Percentiles rank a stretch among this genome's conserved stretches.
These are phyloP conservation scores for Petroica traversi DNA, from an alignment of 2,113 vertebrate genomes.

Conservation along the genomic window DNA sequence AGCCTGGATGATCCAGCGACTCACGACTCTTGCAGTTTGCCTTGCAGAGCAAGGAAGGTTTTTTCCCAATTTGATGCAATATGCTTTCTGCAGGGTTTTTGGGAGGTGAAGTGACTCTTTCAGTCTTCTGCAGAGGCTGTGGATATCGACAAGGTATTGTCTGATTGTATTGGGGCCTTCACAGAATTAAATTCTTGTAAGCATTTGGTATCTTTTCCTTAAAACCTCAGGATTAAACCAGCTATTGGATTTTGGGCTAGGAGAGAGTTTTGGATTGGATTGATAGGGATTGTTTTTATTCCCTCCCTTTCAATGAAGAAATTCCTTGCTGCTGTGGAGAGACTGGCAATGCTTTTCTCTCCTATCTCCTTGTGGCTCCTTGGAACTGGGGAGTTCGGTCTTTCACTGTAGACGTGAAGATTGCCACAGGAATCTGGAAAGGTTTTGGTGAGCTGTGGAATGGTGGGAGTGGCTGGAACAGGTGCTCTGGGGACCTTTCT, in stretches of 20 bases:
- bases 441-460: not conserved
- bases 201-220: not conserved
- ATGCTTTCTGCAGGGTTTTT: not conserved
- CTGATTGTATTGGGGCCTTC: rapidly evolving
- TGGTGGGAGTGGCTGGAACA: not conserved
- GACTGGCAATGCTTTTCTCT: not conserved
- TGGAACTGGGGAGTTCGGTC: not conserved
- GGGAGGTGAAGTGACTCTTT: not conserved
- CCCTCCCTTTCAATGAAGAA: not conserved
- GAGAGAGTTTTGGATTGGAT: not conserved
- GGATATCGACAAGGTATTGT: not conserved
- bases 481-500: not conserved
- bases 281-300: not conserved
- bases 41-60: not conserved
- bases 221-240: not conserved
- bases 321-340: not conserved
- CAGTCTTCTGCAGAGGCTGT: not conserved
- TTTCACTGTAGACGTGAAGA: not conserved
- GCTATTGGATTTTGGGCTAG: not conserved
- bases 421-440: not conserved
- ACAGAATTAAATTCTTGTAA: not conserved
- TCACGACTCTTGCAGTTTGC: not conserved
- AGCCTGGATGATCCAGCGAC: not conserved
- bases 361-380: rapidly evolving
- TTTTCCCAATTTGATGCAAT: not conserved